phyloP scores from a whole-genome alignment of 2,888 invertebrate species.

The Belgica antarctica region DNA sequence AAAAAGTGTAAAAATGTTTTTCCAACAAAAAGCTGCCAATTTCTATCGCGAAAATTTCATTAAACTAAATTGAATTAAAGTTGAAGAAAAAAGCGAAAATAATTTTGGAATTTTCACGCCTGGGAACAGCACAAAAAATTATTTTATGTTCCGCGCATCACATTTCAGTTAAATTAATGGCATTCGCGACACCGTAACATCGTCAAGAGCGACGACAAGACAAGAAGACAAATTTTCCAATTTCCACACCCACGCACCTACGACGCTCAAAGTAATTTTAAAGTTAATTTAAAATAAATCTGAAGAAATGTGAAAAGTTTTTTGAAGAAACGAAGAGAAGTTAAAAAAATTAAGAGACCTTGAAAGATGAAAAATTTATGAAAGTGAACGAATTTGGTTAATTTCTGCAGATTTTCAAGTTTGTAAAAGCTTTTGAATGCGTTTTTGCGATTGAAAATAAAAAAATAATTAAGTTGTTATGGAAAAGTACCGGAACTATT shows the following conservation, averaged over 20 bases:
- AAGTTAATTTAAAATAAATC: constrained; percentile 40
- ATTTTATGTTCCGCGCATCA: constrained; percentile 6
- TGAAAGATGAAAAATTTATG: too few species aligned
- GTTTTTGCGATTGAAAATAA: too few species aligned
- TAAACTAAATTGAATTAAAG: neutral
- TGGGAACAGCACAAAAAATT: neutral
- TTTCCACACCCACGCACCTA: constrained; percentile 18
- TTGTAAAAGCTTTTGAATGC: too few species aligned
- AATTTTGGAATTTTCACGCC: neutral
- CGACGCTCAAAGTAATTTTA: constrained; percentile 31
- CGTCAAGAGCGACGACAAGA: neutral
- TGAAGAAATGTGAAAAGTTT: constrained; percentile 27
- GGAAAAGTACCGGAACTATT: too few species aligned
- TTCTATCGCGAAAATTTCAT: neutral
- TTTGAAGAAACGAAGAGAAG: too few species aligned
- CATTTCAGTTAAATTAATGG: neutral
- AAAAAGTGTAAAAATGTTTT: constrained; percentile 5
- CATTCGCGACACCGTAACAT: neutral
- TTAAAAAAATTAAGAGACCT: too few species aligned
- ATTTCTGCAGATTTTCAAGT: too few species aligned
- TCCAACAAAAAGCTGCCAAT: neutral
- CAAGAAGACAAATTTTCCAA: constrained; percentile 20
- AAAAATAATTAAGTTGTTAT: too few species aligned
- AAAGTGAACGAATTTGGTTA: too few species aligned
- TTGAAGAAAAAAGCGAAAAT: too few species aligned